A percentile compares a stretch with the other conserved stretches of the same genome.
Evolutionary conservation across 2,888 invertebrate genomes (phyloP).

Genomic region (Coremacera marginata): DNA sequence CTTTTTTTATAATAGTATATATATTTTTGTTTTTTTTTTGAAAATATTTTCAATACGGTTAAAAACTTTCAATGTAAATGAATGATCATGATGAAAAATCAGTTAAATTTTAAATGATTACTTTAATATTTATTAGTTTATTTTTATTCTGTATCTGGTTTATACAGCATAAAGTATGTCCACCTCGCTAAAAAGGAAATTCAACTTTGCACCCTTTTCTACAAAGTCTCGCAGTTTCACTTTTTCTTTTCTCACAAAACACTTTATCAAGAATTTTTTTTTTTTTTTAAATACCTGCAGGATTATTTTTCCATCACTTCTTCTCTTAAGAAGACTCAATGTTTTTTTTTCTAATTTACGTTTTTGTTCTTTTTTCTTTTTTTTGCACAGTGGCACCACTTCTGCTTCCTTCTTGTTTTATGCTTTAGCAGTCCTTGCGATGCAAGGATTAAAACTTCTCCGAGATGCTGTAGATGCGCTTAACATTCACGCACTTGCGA

Average conservation of each 20-base stretch:
- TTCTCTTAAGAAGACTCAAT: too few relatives aligned
- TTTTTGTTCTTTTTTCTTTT: slow-evolving; percentile 19
- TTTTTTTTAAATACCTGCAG: slow-evolving; percentile 8
- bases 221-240: neutral
- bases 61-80: too few relatives aligned
- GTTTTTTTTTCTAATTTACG: neutral
- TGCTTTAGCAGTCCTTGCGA: slow-evolving; percentile 12
- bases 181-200: too few relatives aligned
- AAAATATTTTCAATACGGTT: too few relatives aligned
- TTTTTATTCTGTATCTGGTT: too few relatives aligned
- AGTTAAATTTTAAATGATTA: too few relatives aligned
- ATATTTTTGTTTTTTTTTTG: too few relatives aligned
- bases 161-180: too few relatives aligned
- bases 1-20: too few relatives aligned
- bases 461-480: slow-evolving; percentile 68
- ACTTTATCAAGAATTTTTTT: neutral
- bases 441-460: slow-evolving; percentile 62
- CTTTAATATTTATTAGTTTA: too few relatives aligned
- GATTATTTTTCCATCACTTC: neutral
- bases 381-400: neutral
- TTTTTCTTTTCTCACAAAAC: neutral
- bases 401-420: neutral
- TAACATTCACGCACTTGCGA: slow-evolving; percentile 67
- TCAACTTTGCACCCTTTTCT: slow-evolving; percentile 7
- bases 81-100: too few relatives aligned